A percentile compares a stretch with the other conserved stretches of the same genome.
These are phyloP conservation scores for Thera britannica DNA, from an alignment of 2,888 invertebrate species.

Conservation along the genomic window DNA sequence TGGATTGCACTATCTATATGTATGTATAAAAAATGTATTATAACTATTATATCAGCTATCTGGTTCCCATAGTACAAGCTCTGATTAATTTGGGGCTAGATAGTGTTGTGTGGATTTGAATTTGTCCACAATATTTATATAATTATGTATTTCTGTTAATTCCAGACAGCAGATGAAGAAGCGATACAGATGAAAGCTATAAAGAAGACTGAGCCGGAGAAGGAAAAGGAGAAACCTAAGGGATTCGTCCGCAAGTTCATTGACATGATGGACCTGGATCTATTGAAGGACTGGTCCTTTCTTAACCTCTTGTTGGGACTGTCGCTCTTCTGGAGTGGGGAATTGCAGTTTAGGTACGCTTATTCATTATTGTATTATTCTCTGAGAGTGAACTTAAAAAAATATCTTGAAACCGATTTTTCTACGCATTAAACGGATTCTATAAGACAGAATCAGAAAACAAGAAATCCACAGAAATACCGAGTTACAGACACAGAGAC, in stretches of 20 bases:
- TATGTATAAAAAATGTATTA: too few species aligned
- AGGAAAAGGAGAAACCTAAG: conserved; percentile 61
- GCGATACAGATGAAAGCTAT: conserved; percentile 78
- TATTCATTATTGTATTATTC: neutral
- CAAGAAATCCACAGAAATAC: too few species aligned
- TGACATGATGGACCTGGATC: conserved; percentile 88
- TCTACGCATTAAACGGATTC: too few species aligned
- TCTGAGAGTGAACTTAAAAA: neutral
- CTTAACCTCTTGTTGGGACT: conserved; percentile 89
- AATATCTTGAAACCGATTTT: too few species aligned
- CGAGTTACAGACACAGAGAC: too few species aligned
- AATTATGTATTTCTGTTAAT: conserved; percentile 35
- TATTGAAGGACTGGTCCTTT: conserved; percentile 89
- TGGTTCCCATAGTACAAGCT: too few species aligned
- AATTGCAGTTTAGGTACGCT: conserved; percentile 86
- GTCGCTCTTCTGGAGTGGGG: conserved; percentile 90
- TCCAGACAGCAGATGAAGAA: conserved; percentile 78
- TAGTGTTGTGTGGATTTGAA: too few species aligned
- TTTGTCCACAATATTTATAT: too few species aligned
- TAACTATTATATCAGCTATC: too few species aligned
- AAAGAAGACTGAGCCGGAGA: conserved; percentile 65
- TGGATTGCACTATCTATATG: too few species aligned
- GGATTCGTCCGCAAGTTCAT: conserved; percentile 85
- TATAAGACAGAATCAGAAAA: too few species aligned
- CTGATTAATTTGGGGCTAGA: too few species aligned